These are phyloP conservation scores for Ibycter americanus DNA, from an alignment of 2,797 vertebrate genomes.

Conservation along the genomic window DNA sequence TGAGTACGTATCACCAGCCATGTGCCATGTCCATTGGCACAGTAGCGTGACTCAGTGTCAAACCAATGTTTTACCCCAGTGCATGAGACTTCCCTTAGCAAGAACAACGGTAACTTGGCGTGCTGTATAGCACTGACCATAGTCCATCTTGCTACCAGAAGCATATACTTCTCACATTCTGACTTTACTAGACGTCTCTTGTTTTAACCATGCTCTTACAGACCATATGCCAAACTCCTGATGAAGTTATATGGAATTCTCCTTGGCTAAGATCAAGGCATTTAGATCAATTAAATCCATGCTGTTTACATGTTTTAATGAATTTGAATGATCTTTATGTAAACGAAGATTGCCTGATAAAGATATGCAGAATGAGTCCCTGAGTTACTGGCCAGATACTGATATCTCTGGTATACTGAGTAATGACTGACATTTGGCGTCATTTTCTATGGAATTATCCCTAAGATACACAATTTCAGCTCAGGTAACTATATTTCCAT, in stretches of 20 bases:
- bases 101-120: not conserved
- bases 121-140: not conserved
- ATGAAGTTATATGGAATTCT: not conserved
- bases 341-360: not conserved
- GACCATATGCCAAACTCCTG: not conserved
- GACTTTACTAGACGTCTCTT: not conserved
- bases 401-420: not conserved
- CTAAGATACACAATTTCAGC: not conserved
- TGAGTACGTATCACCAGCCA: not conserved
- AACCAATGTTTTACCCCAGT: not conserved
- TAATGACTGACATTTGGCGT: not conserved
- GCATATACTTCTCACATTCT: not conserved
- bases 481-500: not conserved
- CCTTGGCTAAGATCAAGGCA: not conserved
- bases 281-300: not conserved
- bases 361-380: not conserved
- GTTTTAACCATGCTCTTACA: not conserved
- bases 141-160: not conserved
- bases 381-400: not conserved
- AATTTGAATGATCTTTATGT: not conserved
- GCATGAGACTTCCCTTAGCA: not conserved
- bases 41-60: not conserved
- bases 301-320: not conserved
- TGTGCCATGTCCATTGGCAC: not conserved
- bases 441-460: not conserved